Evolutionary conservation across 2,113 vertebrate species (phyloP).

Genomic region (Addax nasomaculatus): DNA sequence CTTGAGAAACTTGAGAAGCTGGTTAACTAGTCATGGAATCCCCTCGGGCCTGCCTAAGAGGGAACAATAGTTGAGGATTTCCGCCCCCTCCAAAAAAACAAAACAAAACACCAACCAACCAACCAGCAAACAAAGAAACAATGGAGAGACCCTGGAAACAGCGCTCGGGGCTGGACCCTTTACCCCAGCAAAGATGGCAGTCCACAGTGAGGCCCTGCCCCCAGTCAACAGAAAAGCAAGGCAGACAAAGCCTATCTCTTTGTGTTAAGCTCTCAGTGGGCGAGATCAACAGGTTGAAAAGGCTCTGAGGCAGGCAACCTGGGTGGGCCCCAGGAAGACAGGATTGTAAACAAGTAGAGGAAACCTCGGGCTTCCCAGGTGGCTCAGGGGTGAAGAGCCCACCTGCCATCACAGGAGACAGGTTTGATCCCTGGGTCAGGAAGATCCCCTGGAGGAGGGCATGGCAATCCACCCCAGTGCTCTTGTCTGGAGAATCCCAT

Average conservation of each 20-base stretch:
- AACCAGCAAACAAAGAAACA: not conserved
- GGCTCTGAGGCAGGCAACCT: too few relatives aligned
- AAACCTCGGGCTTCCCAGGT: not conserved
- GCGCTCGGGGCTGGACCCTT: not conserved
- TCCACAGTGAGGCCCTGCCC: not conserved
- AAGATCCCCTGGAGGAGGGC: not conserved
- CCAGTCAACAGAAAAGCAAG: not conserved
- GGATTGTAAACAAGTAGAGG: not conserved
- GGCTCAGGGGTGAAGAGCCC: not conserved
- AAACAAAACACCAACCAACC: not conserved
- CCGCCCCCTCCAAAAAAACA: not conserved
- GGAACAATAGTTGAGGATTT: not conserved
- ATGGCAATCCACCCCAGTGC: not conserved
- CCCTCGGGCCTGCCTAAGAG: not conserved
- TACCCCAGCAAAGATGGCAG: accelerated
- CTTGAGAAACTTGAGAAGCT: not conserved
- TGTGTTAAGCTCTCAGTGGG: not conserved
- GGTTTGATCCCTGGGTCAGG: not conserved
- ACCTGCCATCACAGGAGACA: not conserved
- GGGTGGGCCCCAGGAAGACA: not conserved
- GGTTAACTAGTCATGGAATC: not conserved
- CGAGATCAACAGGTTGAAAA: not conserved
- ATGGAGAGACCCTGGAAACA: not conserved
- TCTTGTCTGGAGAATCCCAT: not conserved
- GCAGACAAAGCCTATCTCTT: not conserved